Conservation (phyloP, 2,113 vertebrate genomes). For the Colaptes auratus region DNA sequence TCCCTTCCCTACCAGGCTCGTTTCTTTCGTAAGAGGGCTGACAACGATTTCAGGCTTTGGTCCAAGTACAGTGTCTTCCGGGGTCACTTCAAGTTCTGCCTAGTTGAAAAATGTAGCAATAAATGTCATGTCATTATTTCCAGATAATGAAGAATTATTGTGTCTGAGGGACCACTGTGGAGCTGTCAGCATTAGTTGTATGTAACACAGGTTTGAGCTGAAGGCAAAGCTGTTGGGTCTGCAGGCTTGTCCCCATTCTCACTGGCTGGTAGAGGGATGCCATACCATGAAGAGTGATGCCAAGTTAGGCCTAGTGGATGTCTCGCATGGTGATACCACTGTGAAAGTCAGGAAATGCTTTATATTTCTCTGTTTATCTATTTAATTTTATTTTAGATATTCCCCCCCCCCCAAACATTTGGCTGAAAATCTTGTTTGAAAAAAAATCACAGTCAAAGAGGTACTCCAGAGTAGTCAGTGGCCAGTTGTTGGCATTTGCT, state of each 20-base stretch:
- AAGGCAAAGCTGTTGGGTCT: not conserved
- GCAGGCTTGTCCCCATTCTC: accelerated
- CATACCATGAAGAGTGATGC: accelerated
- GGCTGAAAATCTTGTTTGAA: not conserved
- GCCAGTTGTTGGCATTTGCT: not conserved
- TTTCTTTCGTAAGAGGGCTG: not conserved
- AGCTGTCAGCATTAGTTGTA: not conserved
- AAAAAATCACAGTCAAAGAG: not conserved
- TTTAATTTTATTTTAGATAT: too few species aligned
- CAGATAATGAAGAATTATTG: not conserved
- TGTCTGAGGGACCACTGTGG: accelerated
- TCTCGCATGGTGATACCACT: not conserved
- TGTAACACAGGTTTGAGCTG: not conserved
- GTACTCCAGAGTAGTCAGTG: not conserved
- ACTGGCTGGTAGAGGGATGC: accelerated
- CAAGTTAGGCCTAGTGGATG: not conserved
- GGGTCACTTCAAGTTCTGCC: not conserved
- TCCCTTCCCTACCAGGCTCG: not conserved
- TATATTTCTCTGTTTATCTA: not conserved
- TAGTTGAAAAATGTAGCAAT: not conserved
- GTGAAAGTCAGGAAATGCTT: not conserved
- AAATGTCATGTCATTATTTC: not conserved
- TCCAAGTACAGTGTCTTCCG: not conserved
- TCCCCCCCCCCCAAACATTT: not conserved
- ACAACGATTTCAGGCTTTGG: not conserved